A percentile compares a stretch with the other conserved stretches of the same genome.
Evolutionary conservation across 1,140 invertebrate species (phyloP).

Genomic region (Belonocnema kinseyi): DNA sequence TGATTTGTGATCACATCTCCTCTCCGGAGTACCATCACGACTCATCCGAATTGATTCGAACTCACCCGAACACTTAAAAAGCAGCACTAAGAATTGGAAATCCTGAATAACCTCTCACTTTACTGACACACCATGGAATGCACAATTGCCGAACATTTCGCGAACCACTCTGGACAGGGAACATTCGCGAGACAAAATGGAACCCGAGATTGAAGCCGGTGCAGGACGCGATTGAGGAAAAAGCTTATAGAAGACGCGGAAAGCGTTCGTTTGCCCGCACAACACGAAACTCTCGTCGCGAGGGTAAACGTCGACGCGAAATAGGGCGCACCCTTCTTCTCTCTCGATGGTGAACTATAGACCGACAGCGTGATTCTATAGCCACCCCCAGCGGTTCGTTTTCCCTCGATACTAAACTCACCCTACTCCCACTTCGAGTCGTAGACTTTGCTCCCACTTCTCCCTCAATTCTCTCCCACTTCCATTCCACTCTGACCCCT

Average conservation of each 20-base stretch:
- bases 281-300: constrained; percentile 46
- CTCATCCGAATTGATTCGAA: not conserved
- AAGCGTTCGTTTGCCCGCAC: constrained; percentile 33
- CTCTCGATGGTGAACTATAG: constrained; percentile 50
- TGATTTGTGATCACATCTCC: constrained; percentile 53
- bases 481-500: constrained; percentile 45
- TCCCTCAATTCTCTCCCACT: constrained; percentile 37
- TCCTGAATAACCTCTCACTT: constrained; percentile 2
- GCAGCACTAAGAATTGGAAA: not conserved
- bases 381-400: constrained; percentile 43
- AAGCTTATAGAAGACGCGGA: not conserved
- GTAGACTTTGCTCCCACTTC: constrained; percentile 35
- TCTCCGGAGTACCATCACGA: constrained; percentile 12
- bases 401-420: constrained; percentile 54
- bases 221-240: constrained; percentile 1
- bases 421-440: constrained; percentile 37
- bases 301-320: constrained; percentile 51
- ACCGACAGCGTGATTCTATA: constrained; percentile 56
- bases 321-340: constrained; percentile 71
- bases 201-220: not conserved
- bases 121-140: not conserved
- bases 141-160: constrained; percentile 44
- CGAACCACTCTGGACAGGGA: not conserved
- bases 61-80: not conserved
- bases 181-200: constrained; percentile 28